Base-by-base conservation (phyloP, 2,888 invertebrate species). In the Arrhopalites spinosus region DNA sequence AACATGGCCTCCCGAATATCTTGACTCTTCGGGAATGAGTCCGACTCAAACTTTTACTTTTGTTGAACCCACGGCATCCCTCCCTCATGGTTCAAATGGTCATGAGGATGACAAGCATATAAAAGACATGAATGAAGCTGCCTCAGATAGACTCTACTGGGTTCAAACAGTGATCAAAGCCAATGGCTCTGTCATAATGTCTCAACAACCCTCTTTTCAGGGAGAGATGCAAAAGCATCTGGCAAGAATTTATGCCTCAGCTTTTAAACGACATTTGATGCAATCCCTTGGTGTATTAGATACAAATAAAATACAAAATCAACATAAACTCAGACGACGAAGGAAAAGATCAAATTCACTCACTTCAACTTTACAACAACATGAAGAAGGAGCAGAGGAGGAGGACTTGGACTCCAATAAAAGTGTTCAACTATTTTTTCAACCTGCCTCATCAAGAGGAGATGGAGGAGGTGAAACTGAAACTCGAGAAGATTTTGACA, bases 151-250 rank as follows among this genome's bases (percentile, higher is more conserved):
- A 11, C 25, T 79, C 1, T 83, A 80, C 30, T 81, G 81, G 81
- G 80, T 83, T n/a, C 78, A 81, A 47, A 82, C 83, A 11, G 78
- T 78, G 27, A 81, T 83, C 36, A 80, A 78, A 64, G 77, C 66
- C 2, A 66, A 66, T 20, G 20, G 45, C 8, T 66, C 66, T 17
- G 20, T 45, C 2, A 43, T 43, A 43, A 2, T 36, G 15, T 43
- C 36, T 2, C 20, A 59, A 7, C 43, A n/a, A 3, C 29, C 27
- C 1, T 30, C 64, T 17, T 64, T 64, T 36, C 79, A 79, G 50
- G 76, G 71, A 15, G 43, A 15, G 1, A 80, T 83, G 79, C 80
- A 83, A 75, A 79, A 78, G 59, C 78, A 76, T 17, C 77, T 83
- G 8, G 83, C 83, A 1, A 36, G 74, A n/a, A 78, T 83, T 0